Evolutionary conservation across 2,797 vertebrate species (phyloP).

Genomic region (Forpus xanthops): DNA sequence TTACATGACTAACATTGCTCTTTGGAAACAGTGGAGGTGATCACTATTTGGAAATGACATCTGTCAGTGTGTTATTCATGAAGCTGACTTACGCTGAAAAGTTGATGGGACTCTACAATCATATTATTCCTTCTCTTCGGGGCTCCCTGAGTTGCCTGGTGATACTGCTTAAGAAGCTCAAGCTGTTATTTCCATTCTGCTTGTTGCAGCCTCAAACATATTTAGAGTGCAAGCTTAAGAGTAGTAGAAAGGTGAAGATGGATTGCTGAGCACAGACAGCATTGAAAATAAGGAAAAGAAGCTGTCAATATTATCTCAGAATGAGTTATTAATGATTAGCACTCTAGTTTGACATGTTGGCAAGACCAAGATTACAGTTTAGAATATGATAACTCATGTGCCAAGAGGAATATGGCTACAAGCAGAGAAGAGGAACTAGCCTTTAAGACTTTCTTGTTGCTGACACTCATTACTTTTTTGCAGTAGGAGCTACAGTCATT

Average conservation of each 20-base stretch:
- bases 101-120: background rate
- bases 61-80: background rate
- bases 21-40: background rate
- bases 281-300: constrained; percentile 74
- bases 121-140: background rate
- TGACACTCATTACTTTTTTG: background rate
- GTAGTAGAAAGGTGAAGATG: background rate
- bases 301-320: constrained; percentile 74
- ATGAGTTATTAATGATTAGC: constrained; percentile 64
- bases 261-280: constrained; percentile 31
- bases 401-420: constrained; percentile 12
- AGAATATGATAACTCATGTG: background rate
- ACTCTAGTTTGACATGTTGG: constrained; percentile 63
- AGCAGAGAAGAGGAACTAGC: background rate
- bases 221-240: background rate
- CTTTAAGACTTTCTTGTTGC: background rate
- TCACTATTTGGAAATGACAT: background rate
- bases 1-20: background rate
- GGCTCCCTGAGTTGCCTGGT: background rate
- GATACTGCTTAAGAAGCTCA: constrained; percentile 24
- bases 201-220: constrained; percentile 47
- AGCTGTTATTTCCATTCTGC: constrained; percentile 58
- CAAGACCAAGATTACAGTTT: constrained; percentile 42
- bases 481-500: background rate
- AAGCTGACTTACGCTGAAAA: background rate